Evolutionary conservation across 2,797 vertebrate species (phyloP).

Genomic region (Aldrovandia affinis): DNA sequence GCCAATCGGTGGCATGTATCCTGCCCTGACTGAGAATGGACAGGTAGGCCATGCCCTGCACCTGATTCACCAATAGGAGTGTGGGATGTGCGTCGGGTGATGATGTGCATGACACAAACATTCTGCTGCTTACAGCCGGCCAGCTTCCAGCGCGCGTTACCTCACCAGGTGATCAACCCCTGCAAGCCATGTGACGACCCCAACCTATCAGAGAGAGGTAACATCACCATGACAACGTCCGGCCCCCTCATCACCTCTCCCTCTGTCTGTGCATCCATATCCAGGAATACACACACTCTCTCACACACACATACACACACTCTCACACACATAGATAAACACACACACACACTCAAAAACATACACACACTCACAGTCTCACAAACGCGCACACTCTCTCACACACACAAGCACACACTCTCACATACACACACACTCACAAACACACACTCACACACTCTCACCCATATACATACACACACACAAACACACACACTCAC

Average conservation of each 20-base stretch:
- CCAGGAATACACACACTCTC: not conserved
- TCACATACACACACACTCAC: slow-evolving; percentile 2
- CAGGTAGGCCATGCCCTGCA: slow-evolving; percentile 76
- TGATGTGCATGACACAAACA: not conserved
- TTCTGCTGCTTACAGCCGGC: slow-evolving; percentile 77
- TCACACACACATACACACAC: not conserved
- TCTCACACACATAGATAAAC: not conserved
- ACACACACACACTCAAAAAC: not conserved
- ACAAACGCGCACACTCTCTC: not conserved
- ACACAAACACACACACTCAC: not conserved
- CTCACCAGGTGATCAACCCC: slow-evolving; percentile 93
- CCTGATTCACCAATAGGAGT: not conserved
- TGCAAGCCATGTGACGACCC: slow-evolving; percentile 97
- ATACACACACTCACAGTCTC: not conserved
- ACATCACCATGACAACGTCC: not conserved
- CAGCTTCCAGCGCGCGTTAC: slow-evolving; percentile 93
- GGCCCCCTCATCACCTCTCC: not conserved
- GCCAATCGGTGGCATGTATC: slow-evolving; percentile 92
- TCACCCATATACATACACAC: slow-evolving; percentile 15
- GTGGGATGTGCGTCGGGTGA: not conserved
- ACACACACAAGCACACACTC: slow-evolving; percentile 1
- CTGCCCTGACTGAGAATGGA: slow-evolving; percentile 88
- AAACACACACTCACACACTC: not conserved
- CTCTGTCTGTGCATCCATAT: not conserved
- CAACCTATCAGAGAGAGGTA: slow-evolving; percentile 97